phyloP scores from a whole-genome alignment of 2,888 invertebrate species.

The Drosophila silvestris region DNA sequence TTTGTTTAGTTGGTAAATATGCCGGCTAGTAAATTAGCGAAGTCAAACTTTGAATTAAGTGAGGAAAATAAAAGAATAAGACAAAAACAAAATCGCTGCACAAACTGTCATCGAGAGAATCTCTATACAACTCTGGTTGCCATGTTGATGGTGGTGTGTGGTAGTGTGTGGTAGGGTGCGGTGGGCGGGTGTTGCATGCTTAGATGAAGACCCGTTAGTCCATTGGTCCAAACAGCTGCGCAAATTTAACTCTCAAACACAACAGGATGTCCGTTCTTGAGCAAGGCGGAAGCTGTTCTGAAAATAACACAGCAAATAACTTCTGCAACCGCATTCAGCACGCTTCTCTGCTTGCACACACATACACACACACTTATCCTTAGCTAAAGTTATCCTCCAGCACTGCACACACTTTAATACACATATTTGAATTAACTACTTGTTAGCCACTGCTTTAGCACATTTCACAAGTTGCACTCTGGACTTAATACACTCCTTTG shows the following conservation, averaged over 20 bases:
- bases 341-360: constrained; percentile 34
- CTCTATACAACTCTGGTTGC: constrained; percentile 9
- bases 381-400: constrained; percentile 18
- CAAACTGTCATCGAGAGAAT: constrained; percentile 27
- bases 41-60: constrained; percentile 33
- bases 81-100: constrained; percentile 17
- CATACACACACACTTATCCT: constrained; percentile 19
- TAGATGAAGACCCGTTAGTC: constrained; percentile 35
- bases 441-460: neutral
- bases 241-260: constrained; percentile 77
- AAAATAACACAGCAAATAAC: constrained; percentile 83
- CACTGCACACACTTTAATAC: constrained; percentile 2
- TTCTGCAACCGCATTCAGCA: constrained; percentile 79
- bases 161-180: neutral
- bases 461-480: constrained; percentile 6
- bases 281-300: constrained; percentile 78
- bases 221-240: constrained; percentile 57
- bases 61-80: constrained; percentile 4
- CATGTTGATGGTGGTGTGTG: neutral
- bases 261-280: constrained; percentile 73
- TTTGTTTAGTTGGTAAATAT: constrained; percentile 2
- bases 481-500: neutral
- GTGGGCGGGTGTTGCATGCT: neutral
- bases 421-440: constrained; percentile 10
- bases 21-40: constrained; percentile 1